Base-by-base conservation (phyloP, 37 sponge, comb jelly and placozoan species). In the Bolinopsis microptera region DNA sequence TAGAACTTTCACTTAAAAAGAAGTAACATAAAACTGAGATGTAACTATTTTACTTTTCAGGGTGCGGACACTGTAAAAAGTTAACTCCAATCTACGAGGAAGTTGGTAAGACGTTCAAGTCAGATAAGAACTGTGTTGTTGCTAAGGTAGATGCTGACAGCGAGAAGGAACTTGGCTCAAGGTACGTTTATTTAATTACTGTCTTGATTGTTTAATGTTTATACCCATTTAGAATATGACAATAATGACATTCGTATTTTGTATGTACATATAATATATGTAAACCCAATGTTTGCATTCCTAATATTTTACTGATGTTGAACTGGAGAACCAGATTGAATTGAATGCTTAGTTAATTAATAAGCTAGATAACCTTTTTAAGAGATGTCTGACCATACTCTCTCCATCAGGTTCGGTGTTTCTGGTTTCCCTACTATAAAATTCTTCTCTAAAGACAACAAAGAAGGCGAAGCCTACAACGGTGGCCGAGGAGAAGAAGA, bases 51-150 rank as follows among this genome's bases (percentile, higher is more conserved):
- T n/a, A n/a, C n/a, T 70, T 0, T n/a, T 5, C 48, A 97, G 96
- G 98, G 98, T 98, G 98, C 95, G 98, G 98, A 25, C 98, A 98
- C 92, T 98, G 98, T 88, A 98, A 98, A 93, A 92, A 95, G 21
- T 94, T 98, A 37, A 94, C 96, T 70, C 98, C 98, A 18, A 69
- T 75, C 0, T 98, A 97, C 93, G 98, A 98, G 92, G 93, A 98
- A 39, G 95, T 98, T 28, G 98, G 95, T 18, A 83, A 94, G 18
- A 94, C 98, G 0, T 98, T 93, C 95, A 97, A 94, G 93, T 94
- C 93, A 68, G 98, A 98, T 0, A 69, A 39, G 72, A 72, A 96
- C 95, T 96, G 96, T 95, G 97, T 98, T 24, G 96, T 98, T 24
- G 98, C 98, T 34, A 95, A 95, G 41, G 39, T 98, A 28, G 98